Evolutionary conservation across 2,113 vertebrate genomes (phyloP).

Genomic region (Actenoides lindsayi): DNA sequence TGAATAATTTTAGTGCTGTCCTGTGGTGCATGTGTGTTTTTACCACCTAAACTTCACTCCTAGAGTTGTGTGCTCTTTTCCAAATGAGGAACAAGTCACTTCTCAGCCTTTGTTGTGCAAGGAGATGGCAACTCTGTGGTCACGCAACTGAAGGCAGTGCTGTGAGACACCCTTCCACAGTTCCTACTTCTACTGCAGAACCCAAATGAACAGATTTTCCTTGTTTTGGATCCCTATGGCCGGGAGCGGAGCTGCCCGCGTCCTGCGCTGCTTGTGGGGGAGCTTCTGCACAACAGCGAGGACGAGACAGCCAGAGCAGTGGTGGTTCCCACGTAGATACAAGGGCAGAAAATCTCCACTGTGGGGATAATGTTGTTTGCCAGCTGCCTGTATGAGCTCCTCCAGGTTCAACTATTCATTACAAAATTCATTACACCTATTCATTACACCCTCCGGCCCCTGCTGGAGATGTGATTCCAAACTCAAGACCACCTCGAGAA

Average conservation of each 20-base stretch:
- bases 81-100: neutral
- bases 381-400: neutral
- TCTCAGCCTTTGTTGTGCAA: neutral
- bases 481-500: neutral
- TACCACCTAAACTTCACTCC: neutral
- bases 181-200: neutral
- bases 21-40: neutral
- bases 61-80: neutral
- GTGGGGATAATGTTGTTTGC: neutral
- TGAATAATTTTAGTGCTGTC: neutral
- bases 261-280: accelerated
- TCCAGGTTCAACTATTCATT: neutral
- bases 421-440: too few species aligned
- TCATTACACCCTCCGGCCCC: too few species aligned
- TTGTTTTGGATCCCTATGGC: neutral
- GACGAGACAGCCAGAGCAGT: neutral
- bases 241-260: accelerated
- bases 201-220: neutral
- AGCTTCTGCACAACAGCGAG: neutral
- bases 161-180: neutral
- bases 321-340: neutral
- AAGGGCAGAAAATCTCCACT: neutral
- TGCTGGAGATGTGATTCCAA: neutral
- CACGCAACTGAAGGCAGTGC: neutral
- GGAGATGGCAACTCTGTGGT: neutral